A percentile compares a stretch with the other conserved stretches of the same genome.
phyloP scores from a whole-genome alignment of 2,113 vertebrate genomes.

The Pelodiscus sinensis region DNA sequence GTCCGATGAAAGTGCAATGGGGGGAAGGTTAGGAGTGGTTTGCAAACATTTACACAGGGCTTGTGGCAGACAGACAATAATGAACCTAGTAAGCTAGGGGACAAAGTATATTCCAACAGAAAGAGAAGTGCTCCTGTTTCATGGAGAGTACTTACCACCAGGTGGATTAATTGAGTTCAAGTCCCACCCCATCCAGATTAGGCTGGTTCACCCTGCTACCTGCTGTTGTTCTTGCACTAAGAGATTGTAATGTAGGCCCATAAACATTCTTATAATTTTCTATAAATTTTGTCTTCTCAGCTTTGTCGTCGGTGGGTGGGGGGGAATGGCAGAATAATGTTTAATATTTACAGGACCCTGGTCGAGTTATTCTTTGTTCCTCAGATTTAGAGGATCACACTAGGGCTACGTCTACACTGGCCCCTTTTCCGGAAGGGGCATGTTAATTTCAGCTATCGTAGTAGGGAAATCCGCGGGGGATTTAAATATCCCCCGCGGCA shows the following conservation, averaged over 20 bases:
- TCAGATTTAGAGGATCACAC: not conserved
- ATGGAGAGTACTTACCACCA: too few species aligned
- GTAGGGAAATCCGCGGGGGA: too few species aligned
- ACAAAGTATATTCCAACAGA: not conserved
- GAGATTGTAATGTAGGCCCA: not conserved
- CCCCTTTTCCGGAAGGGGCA: too few species aligned
- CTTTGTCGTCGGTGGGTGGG: not conserved
- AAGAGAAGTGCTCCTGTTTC: not conserved
- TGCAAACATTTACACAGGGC: not conserved
- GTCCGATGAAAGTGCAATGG: not conserved
- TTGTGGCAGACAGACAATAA: not conserved
- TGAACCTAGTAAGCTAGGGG: not conserved
- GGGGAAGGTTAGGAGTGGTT: not conserved
- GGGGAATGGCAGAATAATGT: constrained; percentile 17
- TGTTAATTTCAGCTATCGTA: too few species aligned
- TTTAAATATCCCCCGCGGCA: too few species aligned
- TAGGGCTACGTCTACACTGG: too few species aligned
- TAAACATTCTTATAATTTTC: not conserved
- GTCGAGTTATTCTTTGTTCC: constrained; percentile 11
- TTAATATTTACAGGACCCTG: not conserved
- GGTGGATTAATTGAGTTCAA: not conserved
- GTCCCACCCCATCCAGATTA: accelerated
- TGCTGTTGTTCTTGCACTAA: not conserved
- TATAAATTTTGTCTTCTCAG: not conserved
- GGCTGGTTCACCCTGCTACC: not conserved